Base-by-base conservation (phyloP, 2,797 vertebrate species). In the Morelia viridis region DNA sequence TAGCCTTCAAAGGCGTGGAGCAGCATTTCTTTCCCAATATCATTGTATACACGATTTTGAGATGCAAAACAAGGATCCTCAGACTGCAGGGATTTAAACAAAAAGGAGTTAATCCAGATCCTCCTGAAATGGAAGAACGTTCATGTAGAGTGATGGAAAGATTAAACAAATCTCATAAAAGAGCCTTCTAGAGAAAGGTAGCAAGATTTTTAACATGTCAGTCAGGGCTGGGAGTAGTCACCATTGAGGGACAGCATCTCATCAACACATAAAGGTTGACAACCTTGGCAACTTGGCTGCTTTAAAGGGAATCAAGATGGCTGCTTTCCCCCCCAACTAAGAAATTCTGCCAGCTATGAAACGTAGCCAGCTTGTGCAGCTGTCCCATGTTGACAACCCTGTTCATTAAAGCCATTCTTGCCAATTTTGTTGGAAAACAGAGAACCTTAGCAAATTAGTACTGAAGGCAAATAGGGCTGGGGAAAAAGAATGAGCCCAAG, bases 11-110 rank as follows among this genome's bases (percentile, higher is more conserved):
- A 99, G 80, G 99, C 99, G 1, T 99, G 99, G 80, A 97, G 96
- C 91, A 99, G 97, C 99, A 99, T 99, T 97, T 99, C 99, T 95
- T 99, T 99, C 76, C 99, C 99, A 58, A 99, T 99, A 93, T 99
- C 99, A 98, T 99, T 99, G 98, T 98, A 99, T 71, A 99, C 99
- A 1, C 97, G 98, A 94, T 95, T 98, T 96, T 99, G 99, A 94
- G 99, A 99, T 0, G 99, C 99, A 97, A 99, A 99, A 97, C 95
- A 95, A 85, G 99, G 97, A 96, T 99, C 99, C 41, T 99, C 99
- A 0, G 98, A 97, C 99, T 99, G 96, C 12, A 94, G 91, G 92
- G 71, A 94, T 93, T 94, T 19, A 83, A 93, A 88, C 91, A 65
- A 93, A 5, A 2, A 1, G 1, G 1, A 1, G 61, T 92, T n/a